Percentiles rank a stretch among this genome's conserved stretches.
These are phyloP conservation scores for Lepus timidus DNA, from an alignment of 2,113 vertebrate species.

Conservation along the genomic window DNA sequence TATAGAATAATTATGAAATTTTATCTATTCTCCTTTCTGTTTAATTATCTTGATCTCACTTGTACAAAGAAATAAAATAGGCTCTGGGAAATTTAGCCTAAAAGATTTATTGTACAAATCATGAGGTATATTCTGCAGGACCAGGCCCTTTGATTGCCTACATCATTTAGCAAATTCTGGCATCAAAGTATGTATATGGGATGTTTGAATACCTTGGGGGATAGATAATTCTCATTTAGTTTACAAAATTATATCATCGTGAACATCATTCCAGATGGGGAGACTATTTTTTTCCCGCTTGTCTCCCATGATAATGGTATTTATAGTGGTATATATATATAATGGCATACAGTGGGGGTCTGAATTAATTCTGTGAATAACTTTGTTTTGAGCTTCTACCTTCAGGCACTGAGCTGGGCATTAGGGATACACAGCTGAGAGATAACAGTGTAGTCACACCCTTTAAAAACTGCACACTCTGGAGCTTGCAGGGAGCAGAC, in stretches of 20 bases:
- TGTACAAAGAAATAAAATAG: conserved; percentile 27
- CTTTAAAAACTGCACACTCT: neutral
- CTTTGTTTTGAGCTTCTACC: neutral
- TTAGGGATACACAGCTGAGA: neutral
- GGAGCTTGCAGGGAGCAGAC: neutral
- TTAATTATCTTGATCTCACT: conserved; percentile 36
- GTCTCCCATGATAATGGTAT: neutral
- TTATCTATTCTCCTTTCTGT: conserved; percentile 19
- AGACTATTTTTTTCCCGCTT: neutral
- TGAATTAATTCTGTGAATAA: neutral
- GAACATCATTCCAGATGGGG: neutral
- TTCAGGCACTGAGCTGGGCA: neutral
- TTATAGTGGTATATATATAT: neutral
- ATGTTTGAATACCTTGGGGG: neutral
- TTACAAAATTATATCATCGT: neutral
- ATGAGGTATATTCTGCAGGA: neutral
- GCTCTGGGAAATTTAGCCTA: conserved; percentile 12
- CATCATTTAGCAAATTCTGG: neutral
- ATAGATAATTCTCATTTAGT: neutral
- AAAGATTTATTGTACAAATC: conserved; percentile 6
- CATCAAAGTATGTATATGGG: neutral
- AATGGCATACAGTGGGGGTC: neutral
- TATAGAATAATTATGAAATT: neutral
- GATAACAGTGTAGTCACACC: neutral
- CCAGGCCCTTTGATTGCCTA: neutral